A percentile compares a stretch with the other conserved stretches of the same genome.
Conservation (phyloP, 1,140 invertebrate genomes). For the Heliconius himera region DNA sequence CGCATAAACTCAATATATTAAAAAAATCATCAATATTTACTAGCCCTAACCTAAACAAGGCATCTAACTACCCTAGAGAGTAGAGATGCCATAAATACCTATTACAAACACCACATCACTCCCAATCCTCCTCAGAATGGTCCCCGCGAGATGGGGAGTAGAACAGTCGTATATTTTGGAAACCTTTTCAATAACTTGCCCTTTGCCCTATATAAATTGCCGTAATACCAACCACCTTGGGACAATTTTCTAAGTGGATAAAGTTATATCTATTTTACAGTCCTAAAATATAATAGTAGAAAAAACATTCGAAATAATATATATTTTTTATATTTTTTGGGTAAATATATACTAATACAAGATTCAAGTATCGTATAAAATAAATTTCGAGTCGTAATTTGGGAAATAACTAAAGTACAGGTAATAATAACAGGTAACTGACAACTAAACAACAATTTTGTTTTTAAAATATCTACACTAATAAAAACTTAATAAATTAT, state of each 20-base stretch:
- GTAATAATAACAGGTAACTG: too few species aligned
- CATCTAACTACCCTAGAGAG: background rate
- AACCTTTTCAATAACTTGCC: conserved; percentile 71
- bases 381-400: too few species aligned
- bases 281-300: background rate
- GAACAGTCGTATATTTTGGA: conserved; percentile 57
- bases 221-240: background rate
- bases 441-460: too few species aligned
- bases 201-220: conserved; percentile 62
- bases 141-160: conserved; percentile 55
- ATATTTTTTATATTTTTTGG: too few species aligned
- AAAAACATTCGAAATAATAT: too few species aligned
- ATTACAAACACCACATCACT: conserved; percentile 46
- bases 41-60: background rate
- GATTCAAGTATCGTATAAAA: too few species aligned
- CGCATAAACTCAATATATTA: background rate
- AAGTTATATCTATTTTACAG: background rate
- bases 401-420: too few species aligned
- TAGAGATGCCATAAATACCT: conserved; percentile 28
- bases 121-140: conserved; percentile 49
- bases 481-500: too few species aligned
- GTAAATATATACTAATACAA: too few species aligned
- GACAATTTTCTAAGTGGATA: background rate
- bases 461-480: too few species aligned
- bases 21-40: background rate